These are phyloP conservation scores for Chamaea fasciata DNA, from an alignment of 2,113 vertebrate species.

Conservation along the genomic window DNA sequence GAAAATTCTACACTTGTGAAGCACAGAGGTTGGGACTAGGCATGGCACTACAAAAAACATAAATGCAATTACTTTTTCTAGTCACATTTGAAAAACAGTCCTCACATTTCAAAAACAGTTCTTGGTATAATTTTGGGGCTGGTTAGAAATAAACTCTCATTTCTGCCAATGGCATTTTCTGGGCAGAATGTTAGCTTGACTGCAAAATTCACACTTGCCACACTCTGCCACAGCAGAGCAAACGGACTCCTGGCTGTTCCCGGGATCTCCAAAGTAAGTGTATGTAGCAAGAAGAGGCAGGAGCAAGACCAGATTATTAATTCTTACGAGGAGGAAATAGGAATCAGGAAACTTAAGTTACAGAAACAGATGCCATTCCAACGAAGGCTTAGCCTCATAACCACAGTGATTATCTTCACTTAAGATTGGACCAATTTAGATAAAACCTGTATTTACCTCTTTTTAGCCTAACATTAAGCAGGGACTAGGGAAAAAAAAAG, in stretches of 20 bases:
- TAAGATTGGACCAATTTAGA: background rate
- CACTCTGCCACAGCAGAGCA: background rate
- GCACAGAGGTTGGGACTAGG: background rate
- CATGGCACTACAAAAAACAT: background rate
- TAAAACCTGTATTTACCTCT: background rate
- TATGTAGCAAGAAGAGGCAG: background rate
- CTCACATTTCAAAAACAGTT: background rate
- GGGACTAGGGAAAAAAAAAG: background rate
- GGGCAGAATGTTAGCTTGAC: background rate
- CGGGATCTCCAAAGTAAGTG: background rate
- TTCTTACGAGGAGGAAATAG: background rate
- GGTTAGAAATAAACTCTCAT: background rate
- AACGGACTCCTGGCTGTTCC: background rate
- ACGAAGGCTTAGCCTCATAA: background rate
- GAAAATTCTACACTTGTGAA: background rate
- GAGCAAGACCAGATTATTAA: background rate
- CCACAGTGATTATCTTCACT: background rate
- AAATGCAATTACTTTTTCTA: constrained; percentile 10
- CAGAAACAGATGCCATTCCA: background rate
- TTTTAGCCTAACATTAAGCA: background rate
- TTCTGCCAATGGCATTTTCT: background rate
- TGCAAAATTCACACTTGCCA: background rate
- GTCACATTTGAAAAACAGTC: background rate
- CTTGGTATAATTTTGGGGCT: background rate
- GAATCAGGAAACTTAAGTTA: background rate